phyloP scores from a whole-genome alignment of 2,113 vertebrate genomes.

The Dicaeum eximium region DNA sequence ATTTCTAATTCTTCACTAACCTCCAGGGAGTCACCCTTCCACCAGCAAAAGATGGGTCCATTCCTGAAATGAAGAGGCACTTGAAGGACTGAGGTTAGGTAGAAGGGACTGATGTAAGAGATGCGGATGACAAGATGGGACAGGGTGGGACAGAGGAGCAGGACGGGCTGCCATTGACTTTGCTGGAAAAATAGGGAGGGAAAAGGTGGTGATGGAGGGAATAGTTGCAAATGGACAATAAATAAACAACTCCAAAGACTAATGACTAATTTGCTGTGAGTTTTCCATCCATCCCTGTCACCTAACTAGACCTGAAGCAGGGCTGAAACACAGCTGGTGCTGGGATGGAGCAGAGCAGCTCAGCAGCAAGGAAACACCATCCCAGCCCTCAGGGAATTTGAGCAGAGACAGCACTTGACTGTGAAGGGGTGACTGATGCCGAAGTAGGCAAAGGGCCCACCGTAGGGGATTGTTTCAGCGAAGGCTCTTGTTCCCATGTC shows the following conservation, averaged over 20 bases:
- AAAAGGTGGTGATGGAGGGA: background rate
- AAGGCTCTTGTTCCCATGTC: background rate
- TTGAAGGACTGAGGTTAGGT: conserved; percentile 10
- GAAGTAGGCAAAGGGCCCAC: background rate
- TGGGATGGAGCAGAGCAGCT: background rate
- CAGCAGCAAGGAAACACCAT: background rate
- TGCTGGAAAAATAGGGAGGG: background rate
- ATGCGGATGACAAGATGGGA: background rate
- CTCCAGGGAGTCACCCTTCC: conserved; percentile 60
- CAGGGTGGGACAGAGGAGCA: background rate
- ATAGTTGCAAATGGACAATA: background rate
- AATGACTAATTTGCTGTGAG: background rate
- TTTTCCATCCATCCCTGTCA: background rate
- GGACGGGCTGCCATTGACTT: background rate
- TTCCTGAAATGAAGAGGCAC: conserved; percentile 7
- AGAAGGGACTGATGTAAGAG: background rate
- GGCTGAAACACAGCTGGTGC: background rate
- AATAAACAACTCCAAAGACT: background rate
- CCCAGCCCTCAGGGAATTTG: background rate
- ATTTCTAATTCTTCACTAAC: conserved; percentile 66
- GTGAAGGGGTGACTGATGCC: background rate
- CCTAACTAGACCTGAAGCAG: background rate
- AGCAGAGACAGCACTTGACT: background rate
- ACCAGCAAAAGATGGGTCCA: background rate
- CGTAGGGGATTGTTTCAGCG: background rate